Base-by-base conservation (phyloP, 2,888 invertebrate species). In the Galeopsomyia nigrocyanea region DNA sequence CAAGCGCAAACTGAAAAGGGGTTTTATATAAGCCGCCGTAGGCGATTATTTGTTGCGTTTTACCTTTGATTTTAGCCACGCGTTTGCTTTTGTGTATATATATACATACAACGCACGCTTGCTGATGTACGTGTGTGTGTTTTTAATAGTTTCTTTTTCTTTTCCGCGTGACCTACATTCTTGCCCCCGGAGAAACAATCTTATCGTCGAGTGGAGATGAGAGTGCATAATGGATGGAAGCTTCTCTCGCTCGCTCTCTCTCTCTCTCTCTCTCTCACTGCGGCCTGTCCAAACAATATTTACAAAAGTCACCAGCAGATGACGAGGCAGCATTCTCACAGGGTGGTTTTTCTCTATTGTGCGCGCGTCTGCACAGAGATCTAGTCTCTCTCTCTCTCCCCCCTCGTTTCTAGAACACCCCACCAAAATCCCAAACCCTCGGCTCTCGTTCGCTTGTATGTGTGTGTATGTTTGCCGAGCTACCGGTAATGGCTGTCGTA, bases 281-380 rank as follows among this genome's bases (percentile, higher is more conserved):
- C 47, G 26, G 73, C 60, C 65, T 75, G 71, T 75, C 73, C 53
- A 76, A 75, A 75, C 77, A 77, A 77, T 85, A 83, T 85, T 86
- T 84, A 85, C 84, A 68, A 83, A 85, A 86, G 86, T 86, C 86
- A 86, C 82, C 82, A 80, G 78, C 85, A 86, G 86, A 85, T 84
- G 83, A 84, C 84, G 79, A 78, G 74, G 76, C 76, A 75, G 75
- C 67, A 68, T 78, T 78, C 79, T 77, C 77, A 76, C 77, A 77
- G 78, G 77, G 75, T 71, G 77, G 70, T 75, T 77, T 72, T 65
- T 66, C 60, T 57, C 67, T 69, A 76, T 78, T 76, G 77, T 78
- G 62, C 61, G 51, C 60, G 55, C 26, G 5, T 6, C 53, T 17
- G 17, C 9, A 21, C 53, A 21, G 53, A 53, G 53, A 53, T 19